Evolutionary conservation across 2,113 vertebrate genomes (phyloP).

Genomic region (Phalacrocorax aristotelis): DNA sequence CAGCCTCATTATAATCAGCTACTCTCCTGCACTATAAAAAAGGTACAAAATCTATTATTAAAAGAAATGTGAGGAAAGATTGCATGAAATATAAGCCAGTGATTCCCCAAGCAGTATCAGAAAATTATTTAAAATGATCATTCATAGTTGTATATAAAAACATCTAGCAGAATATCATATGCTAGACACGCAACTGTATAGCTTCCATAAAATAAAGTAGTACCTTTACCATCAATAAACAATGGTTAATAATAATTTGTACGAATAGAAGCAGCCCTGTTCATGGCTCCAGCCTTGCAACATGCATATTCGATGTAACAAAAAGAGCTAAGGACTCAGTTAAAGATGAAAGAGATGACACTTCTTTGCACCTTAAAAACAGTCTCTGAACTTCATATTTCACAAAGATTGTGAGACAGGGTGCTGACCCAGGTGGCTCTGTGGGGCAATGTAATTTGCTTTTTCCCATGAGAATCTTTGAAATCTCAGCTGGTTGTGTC

Average conservation of each 20-base stretch:
- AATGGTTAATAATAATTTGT: background rate
- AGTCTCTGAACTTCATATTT: background rate
- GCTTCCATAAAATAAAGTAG: background rate
- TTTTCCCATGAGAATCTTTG: background rate
- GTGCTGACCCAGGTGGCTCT: background rate
- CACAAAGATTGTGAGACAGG: background rate
- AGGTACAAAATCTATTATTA: background rate
- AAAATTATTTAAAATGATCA: background rate
- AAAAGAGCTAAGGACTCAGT: background rate
- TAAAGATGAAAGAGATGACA: background rate
- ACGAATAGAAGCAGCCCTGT: background rate
- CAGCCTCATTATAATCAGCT: background rate
- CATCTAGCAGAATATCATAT: background rate
- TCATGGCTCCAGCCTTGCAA: background rate
- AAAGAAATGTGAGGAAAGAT: background rate
- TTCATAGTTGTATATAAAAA: background rate
- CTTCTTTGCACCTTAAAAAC: background rate
- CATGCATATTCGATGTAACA: fast-evolving
- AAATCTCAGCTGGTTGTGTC: background rate
- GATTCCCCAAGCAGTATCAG: background rate
- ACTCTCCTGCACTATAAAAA: background rate
- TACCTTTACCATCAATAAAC: background rate
- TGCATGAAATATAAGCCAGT: background rate
- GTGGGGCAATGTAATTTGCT: background rate
- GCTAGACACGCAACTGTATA: background rate